Evolutionary conservation across 2,113 vertebrate genomes (phyloP).

Genomic region (Sclerurus mexicanus): DNA sequence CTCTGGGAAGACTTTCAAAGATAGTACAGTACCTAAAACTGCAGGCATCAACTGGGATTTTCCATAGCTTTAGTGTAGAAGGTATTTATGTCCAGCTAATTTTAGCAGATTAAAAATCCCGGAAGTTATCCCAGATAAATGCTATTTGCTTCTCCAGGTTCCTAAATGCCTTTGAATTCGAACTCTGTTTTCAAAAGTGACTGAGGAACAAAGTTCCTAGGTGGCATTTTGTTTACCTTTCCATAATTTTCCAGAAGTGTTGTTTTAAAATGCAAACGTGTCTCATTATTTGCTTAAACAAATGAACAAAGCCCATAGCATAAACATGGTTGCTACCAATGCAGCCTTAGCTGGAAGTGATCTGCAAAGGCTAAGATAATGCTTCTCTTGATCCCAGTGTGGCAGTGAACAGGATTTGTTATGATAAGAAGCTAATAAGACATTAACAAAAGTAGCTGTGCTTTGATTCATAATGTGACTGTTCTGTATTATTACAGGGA

Average conservation of each 20-base stretch:
- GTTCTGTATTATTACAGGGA: background rate
- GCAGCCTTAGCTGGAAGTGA: background rate
- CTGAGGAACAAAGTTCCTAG: background rate
- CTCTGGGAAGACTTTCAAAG: background rate
- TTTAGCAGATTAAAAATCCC: conserved; percentile 34
- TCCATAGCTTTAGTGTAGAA: background rate
- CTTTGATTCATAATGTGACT: background rate
- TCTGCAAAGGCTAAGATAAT: conserved; percentile 14
- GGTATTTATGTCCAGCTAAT: conserved; percentile 43
- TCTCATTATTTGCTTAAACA: background rate
- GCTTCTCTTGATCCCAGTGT: background rate
- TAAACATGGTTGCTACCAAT: background rate
- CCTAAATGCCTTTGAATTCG: background rate
- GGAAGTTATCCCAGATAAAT: conserved; percentile 22
- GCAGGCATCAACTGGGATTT: background rate
- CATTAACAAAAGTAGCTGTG: background rate
- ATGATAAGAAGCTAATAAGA: conserved; percentile 36
- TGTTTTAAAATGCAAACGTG: background rate
- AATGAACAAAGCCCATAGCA: background rate
- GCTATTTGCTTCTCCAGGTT: background rate
- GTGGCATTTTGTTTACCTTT: background rate
- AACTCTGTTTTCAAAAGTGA: background rate
- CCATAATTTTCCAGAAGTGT: background rate
- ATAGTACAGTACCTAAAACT: conserved; percentile 1
- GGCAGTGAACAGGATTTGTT: conserved; percentile 28